Evolutionary conservation across 2,113 vertebrate species (phyloP).

Genomic region (Chascanopsetta lugubris): DNA sequence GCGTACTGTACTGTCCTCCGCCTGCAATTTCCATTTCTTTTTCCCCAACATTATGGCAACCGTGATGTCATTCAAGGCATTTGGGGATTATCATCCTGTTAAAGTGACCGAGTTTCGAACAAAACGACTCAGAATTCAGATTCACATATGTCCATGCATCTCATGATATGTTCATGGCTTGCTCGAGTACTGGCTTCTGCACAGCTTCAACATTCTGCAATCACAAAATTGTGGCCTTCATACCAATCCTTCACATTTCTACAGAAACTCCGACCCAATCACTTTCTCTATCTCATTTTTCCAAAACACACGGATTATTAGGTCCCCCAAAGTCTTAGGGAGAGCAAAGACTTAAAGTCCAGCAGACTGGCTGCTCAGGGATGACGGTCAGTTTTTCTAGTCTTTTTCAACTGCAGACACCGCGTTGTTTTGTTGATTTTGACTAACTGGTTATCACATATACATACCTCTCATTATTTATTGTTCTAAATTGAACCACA

Average conservation of each 20-base stretch:
- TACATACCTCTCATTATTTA: no score
- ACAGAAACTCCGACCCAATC: neutral
- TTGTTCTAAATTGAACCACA: no score
- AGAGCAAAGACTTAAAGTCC: no score
- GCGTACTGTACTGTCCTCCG: neutral
- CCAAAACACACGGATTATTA: neutral
- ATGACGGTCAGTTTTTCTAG: no score
- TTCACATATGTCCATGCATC: neutral
- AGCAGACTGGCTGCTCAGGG: no score
- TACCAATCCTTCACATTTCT: neutral
- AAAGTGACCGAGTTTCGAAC: no score
- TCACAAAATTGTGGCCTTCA: neutral
- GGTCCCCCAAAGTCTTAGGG: no score
- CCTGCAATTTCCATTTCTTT: neutral
- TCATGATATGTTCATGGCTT: neutral
- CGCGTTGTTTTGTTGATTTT: no score
- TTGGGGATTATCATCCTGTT: neutral
- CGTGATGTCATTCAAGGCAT: neutral
- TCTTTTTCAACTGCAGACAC: no score
- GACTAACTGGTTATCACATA: no score
- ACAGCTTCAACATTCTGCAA: neutral
- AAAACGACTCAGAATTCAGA: neutral
- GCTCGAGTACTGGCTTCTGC: no score
- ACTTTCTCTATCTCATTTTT: neutral
- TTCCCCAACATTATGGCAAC: neutral